These are phyloP conservation scores for Drosophila neotestacea DNA, from an alignment of 2,888 invertebrate species.

Conservation along the genomic window DNA sequence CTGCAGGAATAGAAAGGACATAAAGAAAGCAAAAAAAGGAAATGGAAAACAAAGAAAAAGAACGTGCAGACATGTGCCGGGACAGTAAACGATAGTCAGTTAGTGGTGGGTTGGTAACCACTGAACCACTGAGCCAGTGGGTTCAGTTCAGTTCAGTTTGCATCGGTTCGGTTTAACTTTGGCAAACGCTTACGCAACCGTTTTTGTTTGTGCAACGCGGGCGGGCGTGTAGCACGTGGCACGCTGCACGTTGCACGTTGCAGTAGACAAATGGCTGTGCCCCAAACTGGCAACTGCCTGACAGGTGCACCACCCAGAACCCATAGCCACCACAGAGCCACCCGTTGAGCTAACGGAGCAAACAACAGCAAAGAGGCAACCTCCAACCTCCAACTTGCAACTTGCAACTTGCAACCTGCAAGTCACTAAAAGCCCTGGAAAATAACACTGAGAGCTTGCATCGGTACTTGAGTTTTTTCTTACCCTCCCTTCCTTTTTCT, in stretches of 20 bases:
- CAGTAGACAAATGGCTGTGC: slow-evolving; percentile 67
- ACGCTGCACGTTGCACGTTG: slow-evolving; percentile 21
- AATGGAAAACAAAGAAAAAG: not conserved
- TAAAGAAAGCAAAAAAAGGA: too few relatives aligned
- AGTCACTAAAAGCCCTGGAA: slow-evolving; percentile 63
- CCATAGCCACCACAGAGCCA: too few relatives aligned
- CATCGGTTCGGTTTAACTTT: slow-evolving; percentile 58
- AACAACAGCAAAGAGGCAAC: slow-evolving; percentile 17
- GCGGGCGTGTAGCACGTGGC: slow-evolving; percentile 25
- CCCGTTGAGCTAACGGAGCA: slow-evolving; percentile 20
- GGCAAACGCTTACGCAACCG: slow-evolving; percentile 74
- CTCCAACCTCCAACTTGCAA: slow-evolving; percentile 30
- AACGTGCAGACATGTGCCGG: slow-evolving; percentile 68
- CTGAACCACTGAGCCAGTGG: slow-evolving; percentile 13
- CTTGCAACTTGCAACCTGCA: slow-evolving; percentile 46
- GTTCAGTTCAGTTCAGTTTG: not conserved
- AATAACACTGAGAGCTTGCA: slow-evolving; percentile 45
- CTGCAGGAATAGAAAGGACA: not conserved
- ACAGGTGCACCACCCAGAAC: slow-evolving; percentile 56
- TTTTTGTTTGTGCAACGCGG: slow-evolving; percentile 17
- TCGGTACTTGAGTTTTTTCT: not conserved
- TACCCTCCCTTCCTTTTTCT: not conserved
- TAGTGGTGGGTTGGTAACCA: slow-evolving; percentile 31
- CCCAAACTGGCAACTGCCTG: slow-evolving; percentile 61
- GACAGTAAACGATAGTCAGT: slow-evolving; percentile 71